Percentiles rank a stretch among this genome's conserved stretches.
Conservation (phyloP, 23 tunicate species). For the Halocynthia roretzi region DNA sequence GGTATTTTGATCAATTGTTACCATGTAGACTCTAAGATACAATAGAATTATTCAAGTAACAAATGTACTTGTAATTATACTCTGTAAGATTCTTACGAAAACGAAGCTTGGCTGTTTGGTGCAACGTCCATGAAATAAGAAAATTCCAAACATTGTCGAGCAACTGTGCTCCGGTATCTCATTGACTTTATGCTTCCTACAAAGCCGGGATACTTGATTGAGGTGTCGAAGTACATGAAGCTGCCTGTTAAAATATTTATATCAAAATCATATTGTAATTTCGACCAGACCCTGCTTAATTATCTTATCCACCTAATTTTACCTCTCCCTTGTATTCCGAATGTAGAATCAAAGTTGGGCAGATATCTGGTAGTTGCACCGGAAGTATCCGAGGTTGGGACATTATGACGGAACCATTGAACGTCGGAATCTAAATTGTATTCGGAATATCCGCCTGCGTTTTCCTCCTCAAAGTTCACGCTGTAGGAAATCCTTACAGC, state of each 20-base stretch:
- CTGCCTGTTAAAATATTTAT: conserved; percentile 19
- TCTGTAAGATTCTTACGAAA: conserved; percentile 20
- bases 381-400: neutral
- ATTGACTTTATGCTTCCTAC: conserved; percentile 26
- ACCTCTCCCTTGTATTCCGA: conserved; percentile 10
- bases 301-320: neutral
- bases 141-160: conserved; percentile 79
- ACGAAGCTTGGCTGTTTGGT: conserved; percentile 27
- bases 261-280: neutral
- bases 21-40: conserved; percentile 3
- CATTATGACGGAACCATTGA: conserved; percentile 5
- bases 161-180: conserved; percentile 31
- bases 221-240: conserved; percentile 22
- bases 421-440: neutral
- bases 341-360: conserved; percentile 15
- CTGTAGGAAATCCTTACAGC: conserved; percentile 50
- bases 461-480: conserved; percentile 58
- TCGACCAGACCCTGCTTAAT: neutral
- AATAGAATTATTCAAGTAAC: too few relatives aligned
- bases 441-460: conserved; percentile 5
- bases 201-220: conserved; percentile 18
- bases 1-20: conserved; percentile 4
- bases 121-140: conserved; percentile 60
- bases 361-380: conserved; percentile 17
- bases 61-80: too few relatives aligned